Evolutionary conservation across 2,888 invertebrate species (phyloP).

Genomic region (Ceramica pisi): DNA sequence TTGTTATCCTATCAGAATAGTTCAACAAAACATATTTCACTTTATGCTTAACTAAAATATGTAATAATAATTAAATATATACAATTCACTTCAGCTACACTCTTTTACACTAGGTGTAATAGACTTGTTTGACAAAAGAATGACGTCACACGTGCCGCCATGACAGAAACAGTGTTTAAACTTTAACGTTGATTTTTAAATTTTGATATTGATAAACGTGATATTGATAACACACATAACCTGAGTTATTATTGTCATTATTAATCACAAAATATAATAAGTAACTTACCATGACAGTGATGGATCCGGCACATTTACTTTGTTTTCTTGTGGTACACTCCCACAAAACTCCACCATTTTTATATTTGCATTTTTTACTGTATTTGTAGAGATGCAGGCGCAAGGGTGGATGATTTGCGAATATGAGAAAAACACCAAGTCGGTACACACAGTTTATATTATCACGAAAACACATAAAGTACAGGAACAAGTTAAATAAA

Average conservation of each 20-base stretch:
- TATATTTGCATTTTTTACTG: conserved; percentile 33
- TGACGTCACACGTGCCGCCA: conserved; percentile 36
- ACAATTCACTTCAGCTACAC: conserved; percentile 36
- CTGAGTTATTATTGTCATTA: conserved; percentile 37
- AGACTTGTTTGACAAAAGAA: conserved; percentile 33
- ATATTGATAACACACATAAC: conserved; percentile 35
- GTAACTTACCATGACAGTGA: conserved; percentile 35
- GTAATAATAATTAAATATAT: conserved; percentile 36
- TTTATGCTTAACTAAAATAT: conserved; percentile 24
- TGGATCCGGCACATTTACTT: conserved; percentile 36
- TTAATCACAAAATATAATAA: conserved; percentile 37
- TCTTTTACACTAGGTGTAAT: conserved; percentile 31
- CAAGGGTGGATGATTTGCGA: no score
- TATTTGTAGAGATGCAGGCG: no score
- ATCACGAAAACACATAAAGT: no score
- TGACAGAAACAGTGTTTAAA: conserved; percentile 36
- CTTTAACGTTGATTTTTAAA: conserved; percentile 34
- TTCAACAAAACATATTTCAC: no score
- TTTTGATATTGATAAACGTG: conserved; percentile 35
- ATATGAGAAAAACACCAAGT: no score
- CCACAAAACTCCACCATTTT: conserved; percentile 36
- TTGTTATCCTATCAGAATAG: no score
- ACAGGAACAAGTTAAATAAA: no score
- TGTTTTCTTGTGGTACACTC: conserved; percentile 38
- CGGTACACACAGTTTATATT: no score